Percentiles rank a stretch among this genome's conserved stretches.
Conservation (phyloP, 2,888 invertebrate species). For the Onthophagus sagittarius region DNA sequence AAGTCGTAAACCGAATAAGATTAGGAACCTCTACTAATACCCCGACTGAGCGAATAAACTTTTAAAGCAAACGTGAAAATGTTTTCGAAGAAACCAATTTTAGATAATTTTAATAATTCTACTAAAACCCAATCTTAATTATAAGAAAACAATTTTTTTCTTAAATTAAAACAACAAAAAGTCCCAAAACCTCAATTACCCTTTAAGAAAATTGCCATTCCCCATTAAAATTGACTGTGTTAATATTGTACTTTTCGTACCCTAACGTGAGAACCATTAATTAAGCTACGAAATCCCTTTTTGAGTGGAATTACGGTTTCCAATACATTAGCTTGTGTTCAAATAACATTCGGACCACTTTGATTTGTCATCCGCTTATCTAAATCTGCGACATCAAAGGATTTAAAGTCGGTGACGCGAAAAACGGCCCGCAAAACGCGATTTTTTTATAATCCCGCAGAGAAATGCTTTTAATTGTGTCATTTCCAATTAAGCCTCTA, state of each 20-base stretch:
- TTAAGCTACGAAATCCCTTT: not conserved
- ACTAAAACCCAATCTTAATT: too few relatives aligned
- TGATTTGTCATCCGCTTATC: not conserved
- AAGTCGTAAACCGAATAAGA: too few relatives aligned
- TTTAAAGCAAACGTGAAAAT: too few relatives aligned
- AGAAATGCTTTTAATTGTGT: not conserved
- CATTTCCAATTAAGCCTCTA: slow-evolving; percentile 18
- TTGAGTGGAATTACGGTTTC: not conserved
- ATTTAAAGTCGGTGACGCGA: not conserved
- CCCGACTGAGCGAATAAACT: too few relatives aligned
- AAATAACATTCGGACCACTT: not conserved
- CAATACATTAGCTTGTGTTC: not conserved
- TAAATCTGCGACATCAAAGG: not conserved
- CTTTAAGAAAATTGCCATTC: not conserved
- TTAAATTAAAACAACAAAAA: too few relatives aligned
- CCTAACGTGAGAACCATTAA: not conserved
- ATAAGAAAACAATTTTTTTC: too few relatives aligned
- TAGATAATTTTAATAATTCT: too few relatives aligned
- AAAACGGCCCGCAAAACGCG: not conserved
- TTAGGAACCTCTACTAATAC: too few relatives aligned
- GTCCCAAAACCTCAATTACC: too few relatives aligned
- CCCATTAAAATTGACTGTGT: not conserved
- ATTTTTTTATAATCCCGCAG: not conserved
- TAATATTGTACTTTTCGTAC: not conserved
- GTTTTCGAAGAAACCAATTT: too few relatives aligned